phyloP scores from a whole-genome alignment of 2,888 invertebrate genomes.

The Priocnemis perturbator region DNA sequence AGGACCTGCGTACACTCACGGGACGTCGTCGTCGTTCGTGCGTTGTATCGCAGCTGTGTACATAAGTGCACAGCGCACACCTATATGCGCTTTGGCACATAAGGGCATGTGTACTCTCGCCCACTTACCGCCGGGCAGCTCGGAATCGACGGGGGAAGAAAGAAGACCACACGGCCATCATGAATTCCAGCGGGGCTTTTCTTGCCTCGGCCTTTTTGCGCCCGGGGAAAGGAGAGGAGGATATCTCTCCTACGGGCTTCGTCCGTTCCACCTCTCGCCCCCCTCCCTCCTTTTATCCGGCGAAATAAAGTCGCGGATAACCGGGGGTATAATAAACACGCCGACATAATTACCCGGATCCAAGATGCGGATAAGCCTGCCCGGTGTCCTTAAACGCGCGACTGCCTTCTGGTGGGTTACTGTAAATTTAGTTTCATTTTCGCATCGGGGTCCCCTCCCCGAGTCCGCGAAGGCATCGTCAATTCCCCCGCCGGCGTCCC shows the following conservation, averaged over 20 bases:
- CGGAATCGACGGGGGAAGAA: conserved; percentile 29
- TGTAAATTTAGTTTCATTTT: conserved; percentile 40
- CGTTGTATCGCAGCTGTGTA: conserved; percentile 17
- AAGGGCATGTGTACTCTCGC: conserved; percentile 17
- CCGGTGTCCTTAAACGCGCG: conserved; percentile 28
- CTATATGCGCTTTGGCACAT: not conserved
- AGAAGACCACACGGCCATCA: conserved; percentile 53
- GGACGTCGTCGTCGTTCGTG: not conserved
- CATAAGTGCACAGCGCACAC: conserved; percentile 15
- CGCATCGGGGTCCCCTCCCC: conserved; percentile 3
- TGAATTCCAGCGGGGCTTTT: conserved; percentile 60
- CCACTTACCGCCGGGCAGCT: conserved; percentile 36
- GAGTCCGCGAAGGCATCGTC: not conserved
- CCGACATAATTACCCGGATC: conserved; percentile 67
- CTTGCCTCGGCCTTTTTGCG: conserved; percentile 42
- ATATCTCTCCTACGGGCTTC: conserved; percentile 14
- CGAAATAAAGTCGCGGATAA: conserved; percentile 60
- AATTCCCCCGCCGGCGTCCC: too few species aligned
- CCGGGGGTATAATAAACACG: conserved; percentile 63
- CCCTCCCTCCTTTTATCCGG: conserved; percentile 35
- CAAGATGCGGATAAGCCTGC: conserved; percentile 43
- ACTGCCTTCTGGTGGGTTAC: conserved; percentile 31
- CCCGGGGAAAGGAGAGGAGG: conserved; percentile 23
- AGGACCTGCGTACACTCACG: conserved; percentile 13
- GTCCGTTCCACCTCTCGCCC: not conserved